Conservation (phyloP, 2,113 vertebrate species). For the Rhabdornis inornatus region DNA sequence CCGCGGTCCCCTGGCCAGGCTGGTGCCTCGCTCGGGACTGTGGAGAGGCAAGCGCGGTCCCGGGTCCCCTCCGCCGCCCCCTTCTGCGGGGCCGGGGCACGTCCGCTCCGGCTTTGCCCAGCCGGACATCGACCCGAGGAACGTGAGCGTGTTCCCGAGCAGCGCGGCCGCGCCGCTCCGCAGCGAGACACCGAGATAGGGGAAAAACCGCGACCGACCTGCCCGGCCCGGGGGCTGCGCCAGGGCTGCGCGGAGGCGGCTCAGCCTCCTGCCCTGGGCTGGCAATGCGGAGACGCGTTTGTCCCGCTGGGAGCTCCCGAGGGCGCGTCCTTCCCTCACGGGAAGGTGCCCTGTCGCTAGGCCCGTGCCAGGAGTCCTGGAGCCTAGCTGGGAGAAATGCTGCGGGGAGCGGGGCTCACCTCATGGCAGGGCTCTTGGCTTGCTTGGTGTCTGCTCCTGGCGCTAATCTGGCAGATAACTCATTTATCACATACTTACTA, state of each 20-base stretch:
- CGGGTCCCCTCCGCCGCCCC: too few species aligned
- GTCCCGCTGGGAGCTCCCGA: background rate
- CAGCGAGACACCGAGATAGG: fast-evolving
- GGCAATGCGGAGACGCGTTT: background rate
- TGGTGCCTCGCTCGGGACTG: background rate
- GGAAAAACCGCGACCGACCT: fast-evolving
- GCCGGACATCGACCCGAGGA: too few species aligned
- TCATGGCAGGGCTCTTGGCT: background rate
- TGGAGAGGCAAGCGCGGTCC: background rate
- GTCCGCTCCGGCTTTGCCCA: background rate
- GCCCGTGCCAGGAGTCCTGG: background rate
- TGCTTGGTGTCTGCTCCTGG: background rate
- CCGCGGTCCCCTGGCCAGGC: background rate
- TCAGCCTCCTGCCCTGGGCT: background rate
- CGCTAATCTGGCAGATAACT: background rate
- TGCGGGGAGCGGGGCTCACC: fast-evolving
- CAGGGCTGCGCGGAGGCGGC: background rate
- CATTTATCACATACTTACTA: background rate
- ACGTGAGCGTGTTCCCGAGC: background rate
- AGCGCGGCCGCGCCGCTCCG: background rate
- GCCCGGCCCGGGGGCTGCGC: background rate
- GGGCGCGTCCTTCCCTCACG: background rate
- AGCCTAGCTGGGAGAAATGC: background rate
- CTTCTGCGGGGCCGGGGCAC: background rate
- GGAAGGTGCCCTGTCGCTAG: background rate